phyloP scores from a whole-genome alignment of 2,113 vertebrate genomes.

The Amblyopsis rosae region DNA sequence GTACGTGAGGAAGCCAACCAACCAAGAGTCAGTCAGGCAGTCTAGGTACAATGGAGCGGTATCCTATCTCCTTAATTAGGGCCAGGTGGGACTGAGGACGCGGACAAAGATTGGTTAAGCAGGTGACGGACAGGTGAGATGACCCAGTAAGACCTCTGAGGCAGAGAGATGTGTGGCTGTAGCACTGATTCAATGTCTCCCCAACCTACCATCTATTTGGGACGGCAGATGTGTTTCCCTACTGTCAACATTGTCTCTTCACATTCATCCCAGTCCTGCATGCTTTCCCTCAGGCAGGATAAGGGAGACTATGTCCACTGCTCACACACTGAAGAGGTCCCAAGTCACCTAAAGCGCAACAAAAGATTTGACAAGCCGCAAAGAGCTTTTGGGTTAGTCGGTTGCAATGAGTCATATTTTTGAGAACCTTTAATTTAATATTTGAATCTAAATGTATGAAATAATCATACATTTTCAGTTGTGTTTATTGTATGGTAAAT shows the following conservation, averaged over 20 bases:
- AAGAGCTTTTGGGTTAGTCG: too few relatives aligned
- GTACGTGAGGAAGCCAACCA: slow-evolving; percentile 21
- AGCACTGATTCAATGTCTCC: slow-evolving; percentile 17
- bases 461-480: not conserved
- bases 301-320: slow-evolving; percentile 16
- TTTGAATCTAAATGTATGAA: too few relatives aligned
- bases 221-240: slow-evolving; percentile 16
- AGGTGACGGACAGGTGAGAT: slow-evolving; percentile 46
- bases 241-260: slow-evolving; percentile 1
- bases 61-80: slow-evolving; percentile 38
- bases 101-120: slow-evolving; percentile 11
- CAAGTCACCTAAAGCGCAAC: slow-evolving; percentile 1
- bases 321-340: slow-evolving; percentile 23
- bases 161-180: slow-evolving; percentile 16
- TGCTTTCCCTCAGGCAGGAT: slow-evolving; percentile 9
- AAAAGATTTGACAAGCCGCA: not conserved
- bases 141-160: slow-evolving; percentile 35
- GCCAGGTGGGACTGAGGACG: slow-evolving; percentile 28
- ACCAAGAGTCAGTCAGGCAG: too few relatives aligned
- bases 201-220: slow-evolving; percentile 21
- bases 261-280: slow-evolving; percentile 4
- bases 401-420: too few relatives aligned
- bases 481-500: too few relatives aligned
- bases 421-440: too few relatives aligned
- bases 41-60: not conserved